Percentiles rank a stretch among this genome's conserved stretches.
These are phyloP conservation scores for Drosophila engyochracea DNA, from an alignment of 2,888 invertebrate genomes.

Conservation along the genomic window DNA sequence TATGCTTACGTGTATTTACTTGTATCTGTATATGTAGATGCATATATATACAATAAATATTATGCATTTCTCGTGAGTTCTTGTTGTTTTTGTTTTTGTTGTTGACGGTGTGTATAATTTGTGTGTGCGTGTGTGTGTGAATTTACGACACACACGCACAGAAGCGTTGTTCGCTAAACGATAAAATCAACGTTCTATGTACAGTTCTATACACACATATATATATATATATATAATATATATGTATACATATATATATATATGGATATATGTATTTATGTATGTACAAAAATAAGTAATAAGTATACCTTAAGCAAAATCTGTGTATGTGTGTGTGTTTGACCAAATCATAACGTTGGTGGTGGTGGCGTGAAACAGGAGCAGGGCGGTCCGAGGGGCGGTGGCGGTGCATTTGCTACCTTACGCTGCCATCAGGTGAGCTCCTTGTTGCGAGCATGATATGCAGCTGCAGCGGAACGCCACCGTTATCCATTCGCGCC, in stretches of 20 bases:
- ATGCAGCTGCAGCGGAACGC: slow-evolving; percentile 46
- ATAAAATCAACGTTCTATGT: not conserved
- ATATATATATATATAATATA: no score
- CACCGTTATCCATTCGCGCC: slow-evolving; percentile 72
- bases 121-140: slow-evolving; percentile 1
- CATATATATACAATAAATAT: not conserved
- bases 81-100: not conserved
- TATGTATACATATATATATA: not conserved
- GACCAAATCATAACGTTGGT: not conserved
- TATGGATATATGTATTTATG: not conserved
- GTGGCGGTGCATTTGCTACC: slow-evolving; percentile 24
- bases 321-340: slow-evolving; percentile 2
- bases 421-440: slow-evolving; percentile 63
- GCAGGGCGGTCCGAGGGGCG: slow-evolving; percentile 11
- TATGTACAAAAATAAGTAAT: slow-evolving; percentile 2
- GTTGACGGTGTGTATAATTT: not conserved
- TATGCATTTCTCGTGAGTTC: not conserved
- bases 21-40: not conserved
- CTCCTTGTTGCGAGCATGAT: slow-evolving; percentile 48
- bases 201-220: not conserved
- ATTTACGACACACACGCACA: not conserved
- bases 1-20: not conserved
- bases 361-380: slow-evolving; percentile 21
- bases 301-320: not conserved
- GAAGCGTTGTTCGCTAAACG: not conserved